Base-by-base conservation (phyloP, 2,113 vertebrate species). In the Melanerpes formicivorus region DNA sequence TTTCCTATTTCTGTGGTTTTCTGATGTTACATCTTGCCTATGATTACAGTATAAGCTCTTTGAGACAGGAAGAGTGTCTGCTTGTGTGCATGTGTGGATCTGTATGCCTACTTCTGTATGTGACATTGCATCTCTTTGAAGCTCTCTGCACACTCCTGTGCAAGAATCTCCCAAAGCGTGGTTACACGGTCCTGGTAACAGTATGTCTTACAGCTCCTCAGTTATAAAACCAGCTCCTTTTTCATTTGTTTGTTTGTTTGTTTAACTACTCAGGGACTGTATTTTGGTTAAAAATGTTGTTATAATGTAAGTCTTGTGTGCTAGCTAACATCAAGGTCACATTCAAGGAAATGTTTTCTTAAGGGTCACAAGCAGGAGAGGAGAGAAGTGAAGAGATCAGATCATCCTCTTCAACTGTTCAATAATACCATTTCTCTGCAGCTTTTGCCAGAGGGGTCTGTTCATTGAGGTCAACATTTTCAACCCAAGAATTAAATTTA, bases 381-480 rank as follows among this genome's bases (percentile, higher is more conserved):
- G 21, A 85, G 75, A 48, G 22, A 44, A 87, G 27, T 1, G 1
- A 92, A 67, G 40, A 18, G 62, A 82, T 87, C 58, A 83, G 63
- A 78, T 72, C 56, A 71, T 80, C 42, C 22, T 79, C 48, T 71
- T 71, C 70, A 65, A 56, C 64, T 56, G 18, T 62, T 85, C 62
- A 80, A 64, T 89, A 80, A 82, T n/a, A 58, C 54, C 69, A 85
- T 89, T 90, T 64, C 48, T 87, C 52, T 83, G n/a, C 40, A 83
- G 76, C 54, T 74, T 91, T 77, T 5, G 5, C 52, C 52, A 82
- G 60, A 83, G 48, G 30, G 37, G 60, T 82, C 71, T 89, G 48
- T 76, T 83, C 89, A 90, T 72, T 50, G 80, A 93, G 79, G 87
- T 89, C 76, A 96, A 94, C 34, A 86, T 91, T 95, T 96, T 91